Evolutionary conservation across 2,888 invertebrate genomes (phyloP).

Genomic region (Drosophila colorata): DNA sequence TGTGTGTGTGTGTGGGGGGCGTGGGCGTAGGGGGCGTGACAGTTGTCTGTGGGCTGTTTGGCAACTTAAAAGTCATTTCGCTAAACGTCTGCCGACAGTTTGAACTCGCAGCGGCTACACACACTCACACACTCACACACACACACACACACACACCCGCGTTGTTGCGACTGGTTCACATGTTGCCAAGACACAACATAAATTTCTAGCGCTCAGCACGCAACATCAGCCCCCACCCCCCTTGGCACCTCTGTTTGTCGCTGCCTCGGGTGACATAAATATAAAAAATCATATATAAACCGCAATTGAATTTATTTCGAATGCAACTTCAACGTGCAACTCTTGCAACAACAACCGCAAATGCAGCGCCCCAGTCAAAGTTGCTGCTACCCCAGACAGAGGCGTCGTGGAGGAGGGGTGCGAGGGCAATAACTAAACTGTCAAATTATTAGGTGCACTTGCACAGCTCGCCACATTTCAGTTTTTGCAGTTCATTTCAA

Average conservation of each 20-base stretch:
- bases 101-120: conserved; percentile 39
- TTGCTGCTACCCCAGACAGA: conserved; percentile 9
- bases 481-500: conserved; percentile 55
- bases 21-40: conserved; percentile 45
- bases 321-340: conserved; percentile 59
- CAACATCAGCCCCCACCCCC: conserved; percentile 37
- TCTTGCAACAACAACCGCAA: conserved; percentile 61
- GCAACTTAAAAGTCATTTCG: conserved; percentile 79
- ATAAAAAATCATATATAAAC: conserved; percentile 78
- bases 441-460: conserved; percentile 77
- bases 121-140: conserved; percentile 20
- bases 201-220: conserved; percentile 69
- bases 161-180: conserved; percentile 54
- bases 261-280: conserved; percentile 71
- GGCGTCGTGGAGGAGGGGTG: conserved; percentile 8
- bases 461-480: conserved; percentile 42
- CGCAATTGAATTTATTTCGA: conserved; percentile 81
- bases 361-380: conserved; percentile 19
- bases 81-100: conserved; percentile 76
- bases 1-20: not conserved
- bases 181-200: conserved; percentile 79
- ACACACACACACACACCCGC: conserved; percentile 16
- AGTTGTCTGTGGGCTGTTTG: conserved; percentile 37
- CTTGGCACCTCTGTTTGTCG: conserved; percentile 21
- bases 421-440: conserved; percentile 65